Base-by-base conservation (phyloP, 2,113 vertebrate species). In the Delphinus delphis region DNA sequence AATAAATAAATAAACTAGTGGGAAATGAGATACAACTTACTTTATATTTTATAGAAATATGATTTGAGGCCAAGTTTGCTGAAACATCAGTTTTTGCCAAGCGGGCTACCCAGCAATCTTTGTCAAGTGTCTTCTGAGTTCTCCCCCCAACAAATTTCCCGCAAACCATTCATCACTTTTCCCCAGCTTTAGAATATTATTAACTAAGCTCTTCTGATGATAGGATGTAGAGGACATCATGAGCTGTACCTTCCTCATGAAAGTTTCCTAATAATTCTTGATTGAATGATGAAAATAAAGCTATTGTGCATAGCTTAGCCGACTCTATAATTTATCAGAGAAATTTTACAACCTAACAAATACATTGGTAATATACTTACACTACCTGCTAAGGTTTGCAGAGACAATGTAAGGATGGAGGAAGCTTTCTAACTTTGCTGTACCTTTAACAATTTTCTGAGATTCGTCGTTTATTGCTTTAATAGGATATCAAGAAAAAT, bases 401-500 rank as follows among this genome's bases (percentile, higher is more conserved):
- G 74, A 87, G 85, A 58, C 58, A 21, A n/a, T 70, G 21, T 15
- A n/a, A 70, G n/a, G 6, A 23, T 20, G 25, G 20, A 68, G 44
- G 41, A 60, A 58, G 41, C 0, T 4, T 92, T 47, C 85, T 65
- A 26, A 28, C 77, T 96, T 88, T 81, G 12, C 33, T 73, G 26
- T 21, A 23, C 26, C 23, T 85, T 65, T n/a, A 76, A 74, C 26
- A 74, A 65, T 68, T 90, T 93, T 77, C 83, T 47, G 73, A 95
- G 81, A 41, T 81, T 79, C 53, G 31, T 12, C 1, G 44, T 87
- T 95, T 90, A 88, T 47, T 88, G 58, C 68, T 93, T 88, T 84
- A 85, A 81, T 36, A 84, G 31, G 36, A n/a, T 88, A 84, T 85
- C 84, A 62, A 93, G 93, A 89, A 90, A 90, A 94, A 88, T 31